Conservation (phyloP, 2,797 vertebrate species). For the Spinibarbus caldwelli region DNA sequence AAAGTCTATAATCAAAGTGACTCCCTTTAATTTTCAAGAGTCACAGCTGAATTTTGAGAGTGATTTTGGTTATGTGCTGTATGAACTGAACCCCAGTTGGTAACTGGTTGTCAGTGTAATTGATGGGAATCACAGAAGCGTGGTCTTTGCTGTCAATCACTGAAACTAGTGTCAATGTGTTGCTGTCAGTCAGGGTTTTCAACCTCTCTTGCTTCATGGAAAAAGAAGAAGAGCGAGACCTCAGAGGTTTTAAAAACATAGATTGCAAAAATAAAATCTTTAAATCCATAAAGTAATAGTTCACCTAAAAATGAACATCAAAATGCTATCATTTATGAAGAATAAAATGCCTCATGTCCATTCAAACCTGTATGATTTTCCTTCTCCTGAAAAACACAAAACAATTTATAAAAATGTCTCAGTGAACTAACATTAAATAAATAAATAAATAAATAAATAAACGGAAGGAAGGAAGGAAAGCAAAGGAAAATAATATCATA, state of each 20-base stretch:
- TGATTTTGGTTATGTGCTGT: background rate
- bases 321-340: background rate
- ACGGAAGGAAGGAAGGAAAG: no score
- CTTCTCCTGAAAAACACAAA: background rate
- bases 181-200: conserved; percentile 7
- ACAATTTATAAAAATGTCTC: no score
- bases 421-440: no score
- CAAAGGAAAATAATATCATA: no score
- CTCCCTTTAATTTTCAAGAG: no score
- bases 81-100: background rate
- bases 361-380: background rate
- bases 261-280: background rate
- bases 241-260: background rate
- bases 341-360: background rate
- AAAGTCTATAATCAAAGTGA: background rate
- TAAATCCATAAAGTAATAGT: background rate
- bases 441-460: no score
- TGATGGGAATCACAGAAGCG: background rate
- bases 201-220: background rate
- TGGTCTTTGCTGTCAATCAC: conserved; percentile 1
- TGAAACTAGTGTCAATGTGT: background rate
- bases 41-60: background rate
- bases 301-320: no score
- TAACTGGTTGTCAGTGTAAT: background rate
- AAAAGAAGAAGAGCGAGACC: background rate